Percentiles rank a stretch among this genome's conserved stretches.
phyloP scores from a whole-genome alignment of 2,113 vertebrate species.

The Talpa occidentalis region DNA sequence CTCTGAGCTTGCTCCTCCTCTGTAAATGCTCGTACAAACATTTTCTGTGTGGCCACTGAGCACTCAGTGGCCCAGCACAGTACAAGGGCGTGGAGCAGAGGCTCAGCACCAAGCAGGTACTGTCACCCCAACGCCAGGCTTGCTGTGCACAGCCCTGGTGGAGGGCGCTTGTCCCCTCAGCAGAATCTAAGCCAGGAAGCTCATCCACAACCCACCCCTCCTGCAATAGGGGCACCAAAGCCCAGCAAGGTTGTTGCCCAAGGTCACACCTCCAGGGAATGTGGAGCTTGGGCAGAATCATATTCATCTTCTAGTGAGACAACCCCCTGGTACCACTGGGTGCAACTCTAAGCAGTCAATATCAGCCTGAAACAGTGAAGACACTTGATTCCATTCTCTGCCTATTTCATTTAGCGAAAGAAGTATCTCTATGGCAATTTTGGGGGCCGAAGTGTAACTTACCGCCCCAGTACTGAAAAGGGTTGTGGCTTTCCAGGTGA shows the following conservation, averaged over 20 bases:
- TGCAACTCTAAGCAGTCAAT: background rate
- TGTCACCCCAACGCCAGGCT: background rate
- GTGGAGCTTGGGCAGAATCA: background rate
- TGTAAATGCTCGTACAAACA: background rate
- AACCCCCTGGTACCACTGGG: background rate
- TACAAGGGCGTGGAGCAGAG: accelerated
- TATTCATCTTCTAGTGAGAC: background rate
- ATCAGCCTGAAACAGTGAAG: background rate
- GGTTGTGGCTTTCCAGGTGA: background rate
- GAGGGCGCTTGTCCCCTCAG: background rate
- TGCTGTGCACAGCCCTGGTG: accelerated
- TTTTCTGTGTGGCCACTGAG: background rate
- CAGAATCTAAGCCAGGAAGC: background rate
- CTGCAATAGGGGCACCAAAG: background rate
- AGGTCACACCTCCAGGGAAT: background rate
- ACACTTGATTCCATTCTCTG: background rate
- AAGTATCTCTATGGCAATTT: background rate
- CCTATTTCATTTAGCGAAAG: background rate
- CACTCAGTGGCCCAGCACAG: accelerated
- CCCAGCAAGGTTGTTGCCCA: background rate
- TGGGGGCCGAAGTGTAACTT: background rate
- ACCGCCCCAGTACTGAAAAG: background rate
- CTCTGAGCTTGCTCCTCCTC: background rate
- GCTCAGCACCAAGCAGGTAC: background rate
- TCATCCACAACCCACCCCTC: background rate